Base-by-base conservation (phyloP, 92 coral and sea anemone species). In the Porites divaricata region DNA sequence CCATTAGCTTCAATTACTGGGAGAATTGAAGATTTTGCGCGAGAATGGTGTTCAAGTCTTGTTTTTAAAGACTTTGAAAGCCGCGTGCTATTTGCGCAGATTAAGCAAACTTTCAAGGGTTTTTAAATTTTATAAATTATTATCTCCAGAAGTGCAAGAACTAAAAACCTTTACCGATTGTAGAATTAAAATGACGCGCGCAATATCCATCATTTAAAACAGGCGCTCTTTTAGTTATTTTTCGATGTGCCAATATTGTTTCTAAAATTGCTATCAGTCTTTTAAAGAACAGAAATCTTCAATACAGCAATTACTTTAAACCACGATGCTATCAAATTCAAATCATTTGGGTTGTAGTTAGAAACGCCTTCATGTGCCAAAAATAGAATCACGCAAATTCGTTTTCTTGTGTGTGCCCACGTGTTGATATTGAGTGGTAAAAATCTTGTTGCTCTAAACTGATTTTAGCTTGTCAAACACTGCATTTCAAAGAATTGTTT, bases 331-430 rank as follows among this genome's bases (percentile, higher is more conserved):
- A 82, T 82, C 86, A 73, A 72, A 62, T 82, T 72, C 67, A 72
- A 72, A 82, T 82, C 86, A 58, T 80, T 72, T 72, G 69, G 74
- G 76, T 26, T 52, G 58, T 51, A 52, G 45, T 35, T 35, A 22
- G 53, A 20, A 52, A 71, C 12, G 12, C 26, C 77, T 56, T 73
- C 53, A n/a, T 70, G 14, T 25, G 56, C 85, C 68, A 58, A 80
- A 80, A 80, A 80, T 69, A 80, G 76, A 70, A 80, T 80, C 85
- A 80, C 85, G 85, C 67, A 80, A 80, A 28, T 56, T 15, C 0
- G 2, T 57, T 20, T 52, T 53, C 67, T 66, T 26, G 75, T 35
- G 45, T 35, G 45, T 16, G 11, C 8, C 16, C 51, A 67, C 20
- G 28, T 25, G 66, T 19, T 54, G 1, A 9, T 79, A 14, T 17